These are phyloP conservation scores for Melangyna quadrimaculata DNA, from an alignment of 2,888 invertebrate species.

Conservation along the genomic window DNA sequence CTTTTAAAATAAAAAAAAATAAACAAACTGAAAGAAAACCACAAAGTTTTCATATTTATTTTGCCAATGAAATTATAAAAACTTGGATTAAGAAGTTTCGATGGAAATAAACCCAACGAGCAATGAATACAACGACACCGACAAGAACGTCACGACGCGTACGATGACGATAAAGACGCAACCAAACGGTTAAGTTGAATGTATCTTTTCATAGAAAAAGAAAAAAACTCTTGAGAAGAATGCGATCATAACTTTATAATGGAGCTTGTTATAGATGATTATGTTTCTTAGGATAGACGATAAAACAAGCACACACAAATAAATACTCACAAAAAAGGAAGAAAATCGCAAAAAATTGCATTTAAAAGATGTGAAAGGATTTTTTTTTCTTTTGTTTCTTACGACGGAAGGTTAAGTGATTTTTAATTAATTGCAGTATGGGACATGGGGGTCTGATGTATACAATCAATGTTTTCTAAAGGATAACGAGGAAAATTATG, in stretches of 20 bases:
- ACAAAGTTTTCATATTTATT: conserved; percentile 45
- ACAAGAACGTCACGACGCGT: background rate
- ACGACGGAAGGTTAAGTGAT: conserved; percentile 52
- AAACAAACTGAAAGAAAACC: conserved; percentile 19
- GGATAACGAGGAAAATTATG: background rate
- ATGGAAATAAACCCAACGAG: conserved; percentile 13
- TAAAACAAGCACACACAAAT: background rate
- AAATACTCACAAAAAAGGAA: background rate
- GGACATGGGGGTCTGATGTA: background rate
- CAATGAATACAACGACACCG: background rate
- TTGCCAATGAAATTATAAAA: conserved; percentile 54
- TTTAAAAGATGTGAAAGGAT: conserved; percentile 5
- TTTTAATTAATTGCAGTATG: conserved; percentile 65
- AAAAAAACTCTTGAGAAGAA: background rate
- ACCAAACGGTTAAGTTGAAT: background rate
- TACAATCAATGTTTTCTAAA: background rate
- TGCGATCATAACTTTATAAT: conserved; percentile 48
- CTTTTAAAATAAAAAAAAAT: background rate
- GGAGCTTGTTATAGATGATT: conserved; percentile 24
- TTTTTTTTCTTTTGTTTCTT: conserved; percentile 1
- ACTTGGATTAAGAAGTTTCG: conserved; percentile 39
- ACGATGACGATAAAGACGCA: background rate
- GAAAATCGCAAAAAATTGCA: conserved; percentile 11
- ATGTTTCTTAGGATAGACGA: background rate
- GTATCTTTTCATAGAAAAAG: conserved; percentile 15